These are phyloP conservation scores for Astyanax mexicanus DNA, from an alignment of 2,797 vertebrate species.

Conservation along the genomic window DNA sequence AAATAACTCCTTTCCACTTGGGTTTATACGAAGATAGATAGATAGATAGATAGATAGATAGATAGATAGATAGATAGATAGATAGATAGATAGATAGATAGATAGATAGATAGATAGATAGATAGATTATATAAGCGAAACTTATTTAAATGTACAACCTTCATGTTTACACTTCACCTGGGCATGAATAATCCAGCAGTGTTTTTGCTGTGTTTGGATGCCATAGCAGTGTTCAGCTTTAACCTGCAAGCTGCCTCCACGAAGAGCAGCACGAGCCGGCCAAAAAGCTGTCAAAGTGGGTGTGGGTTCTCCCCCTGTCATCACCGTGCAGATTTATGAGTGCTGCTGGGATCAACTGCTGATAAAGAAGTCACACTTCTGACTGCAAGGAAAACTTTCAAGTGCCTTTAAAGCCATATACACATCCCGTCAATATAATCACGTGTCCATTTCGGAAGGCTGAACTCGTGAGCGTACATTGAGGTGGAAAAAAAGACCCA, in stretches of 20 bases:
- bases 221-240: neutral
- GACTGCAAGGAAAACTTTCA: conserved; percentile 40
- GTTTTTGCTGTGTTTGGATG: neutral
- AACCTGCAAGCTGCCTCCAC: neutral
- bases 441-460: neutral
- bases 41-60: too few species aligned
- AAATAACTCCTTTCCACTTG: too few species aligned
- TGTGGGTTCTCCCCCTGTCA: neutral
- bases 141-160: too few species aligned
- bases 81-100: too few species aligned
- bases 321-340: conserved; percentile 50
- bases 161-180: too few species aligned
- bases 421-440: neutral
- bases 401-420: neutral
- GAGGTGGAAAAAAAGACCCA: conserved; percentile 25
- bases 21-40: too few species aligned
- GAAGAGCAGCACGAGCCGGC: conserved; percentile 5
- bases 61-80: too few species aligned
- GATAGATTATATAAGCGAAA: too few species aligned
- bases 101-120: too few species aligned
- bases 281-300: conserved; percentile 14
- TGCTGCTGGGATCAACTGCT: conserved; percentile 36
- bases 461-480: neutral
- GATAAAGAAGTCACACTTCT: conserved; percentile 39
- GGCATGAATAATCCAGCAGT: too few species aligned